Evolutionary conservation across 2,888 invertebrate species (phyloP).

Genomic region (Dioctria rufipes): DNA sequence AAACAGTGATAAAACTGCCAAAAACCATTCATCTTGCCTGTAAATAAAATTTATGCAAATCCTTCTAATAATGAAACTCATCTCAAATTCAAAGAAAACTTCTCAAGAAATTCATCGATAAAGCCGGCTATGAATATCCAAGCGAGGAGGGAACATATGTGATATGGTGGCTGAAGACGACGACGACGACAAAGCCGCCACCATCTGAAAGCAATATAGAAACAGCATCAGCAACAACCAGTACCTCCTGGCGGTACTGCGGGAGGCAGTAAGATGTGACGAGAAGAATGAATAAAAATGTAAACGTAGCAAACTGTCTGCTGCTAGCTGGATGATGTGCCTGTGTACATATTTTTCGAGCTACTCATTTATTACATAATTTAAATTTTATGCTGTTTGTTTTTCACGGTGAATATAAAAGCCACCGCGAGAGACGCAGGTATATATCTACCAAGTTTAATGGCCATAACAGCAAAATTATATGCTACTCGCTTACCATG

Average conservation of each 20-base stretch:
- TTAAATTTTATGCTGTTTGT: conserved; percentile 32
- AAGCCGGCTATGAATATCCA: conserved; percentile 29
- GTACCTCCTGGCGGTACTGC: too few relatives aligned
- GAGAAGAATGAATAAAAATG: too few relatives aligned
- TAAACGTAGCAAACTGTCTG: too few relatives aligned
- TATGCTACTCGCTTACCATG: too few relatives aligned
- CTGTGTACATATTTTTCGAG: conserved; percentile 24
- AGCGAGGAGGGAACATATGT: conserved; percentile 24
- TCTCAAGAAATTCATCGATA: conserved; percentile 33
- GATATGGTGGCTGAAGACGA: neutral
- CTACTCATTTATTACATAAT: conserved; percentile 40
- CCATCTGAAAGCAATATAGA: too few relatives aligned
- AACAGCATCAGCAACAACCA: too few relatives aligned
- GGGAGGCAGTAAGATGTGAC: too few relatives aligned
- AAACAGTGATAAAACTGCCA: conserved; percentile 25
- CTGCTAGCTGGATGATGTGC: neutral
- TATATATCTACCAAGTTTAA: neutral
- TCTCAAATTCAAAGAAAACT: conserved; percentile 34
- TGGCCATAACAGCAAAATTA: too few relatives aligned
- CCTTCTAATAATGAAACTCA: conserved; percentile 35
- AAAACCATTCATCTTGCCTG: conserved; percentile 17
- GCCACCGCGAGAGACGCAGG: neutral
- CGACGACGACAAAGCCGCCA: too few relatives aligned
- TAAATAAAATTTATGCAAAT: conserved; percentile 41
- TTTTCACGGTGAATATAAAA: neutral